phyloP scores from a whole-genome alignment of 1,140 invertebrate species.

The Panonychus citri region DNA sequence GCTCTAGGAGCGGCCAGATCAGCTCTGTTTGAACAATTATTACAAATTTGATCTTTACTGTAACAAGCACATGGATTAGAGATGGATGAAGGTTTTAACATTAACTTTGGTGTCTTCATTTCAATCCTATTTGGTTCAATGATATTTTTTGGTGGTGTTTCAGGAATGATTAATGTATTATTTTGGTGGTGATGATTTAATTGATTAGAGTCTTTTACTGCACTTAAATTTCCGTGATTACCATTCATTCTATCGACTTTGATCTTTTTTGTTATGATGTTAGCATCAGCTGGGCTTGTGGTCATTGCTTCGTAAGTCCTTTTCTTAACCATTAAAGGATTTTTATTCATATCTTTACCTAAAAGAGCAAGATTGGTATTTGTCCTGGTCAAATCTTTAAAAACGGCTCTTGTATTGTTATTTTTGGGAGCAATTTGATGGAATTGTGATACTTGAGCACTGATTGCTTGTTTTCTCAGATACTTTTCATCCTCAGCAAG shows the following conservation, averaged over 20 bases:
- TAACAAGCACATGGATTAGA: conserved; percentile 7
- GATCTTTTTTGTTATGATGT: not conserved
- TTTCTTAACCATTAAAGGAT: not conserved
- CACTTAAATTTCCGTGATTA: not conserved
- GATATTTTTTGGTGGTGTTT: conserved; percentile 7
- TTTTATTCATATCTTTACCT: not conserved
- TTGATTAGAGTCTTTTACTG: not conserved
- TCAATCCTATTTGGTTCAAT: not conserved
- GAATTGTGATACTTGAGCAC: not conserved
- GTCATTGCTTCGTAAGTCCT: not conserved
- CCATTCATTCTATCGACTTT: not conserved
- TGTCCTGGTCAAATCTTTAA: not conserved
- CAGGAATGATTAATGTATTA: not conserved
- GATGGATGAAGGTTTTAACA: not conserved
- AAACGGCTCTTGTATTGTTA: not conserved
- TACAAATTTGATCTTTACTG: conserved; percentile 10
- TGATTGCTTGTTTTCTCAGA: not conserved
- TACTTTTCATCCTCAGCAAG: conserved; percentile 32
- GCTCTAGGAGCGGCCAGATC: conserved; percentile 44
- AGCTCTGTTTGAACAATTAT: conserved; percentile 29
- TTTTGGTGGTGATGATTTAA: not conserved
- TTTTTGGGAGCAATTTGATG: too few species aligned
- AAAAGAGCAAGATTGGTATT: not conserved
- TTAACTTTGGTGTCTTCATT: not conserved
- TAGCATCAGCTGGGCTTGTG: not conserved